These are phyloP conservation scores for Cossypha niveicapilla DNA, from an alignment of 2,797 vertebrate species.

Conservation along the genomic window DNA sequence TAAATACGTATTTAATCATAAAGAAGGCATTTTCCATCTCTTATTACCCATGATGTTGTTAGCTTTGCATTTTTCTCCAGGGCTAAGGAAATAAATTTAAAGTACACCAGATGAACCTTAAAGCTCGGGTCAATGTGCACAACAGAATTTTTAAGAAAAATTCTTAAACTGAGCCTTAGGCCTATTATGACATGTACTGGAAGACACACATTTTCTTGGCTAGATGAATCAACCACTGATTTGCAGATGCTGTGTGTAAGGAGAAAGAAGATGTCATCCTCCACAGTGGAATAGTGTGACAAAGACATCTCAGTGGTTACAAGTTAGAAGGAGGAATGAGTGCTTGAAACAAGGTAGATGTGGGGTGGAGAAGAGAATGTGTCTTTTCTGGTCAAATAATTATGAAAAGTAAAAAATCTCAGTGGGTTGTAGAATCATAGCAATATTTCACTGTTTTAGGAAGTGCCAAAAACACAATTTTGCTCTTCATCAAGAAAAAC, in stretches of 20 bases:
- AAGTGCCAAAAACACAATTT: no score
- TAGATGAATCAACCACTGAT: neutral
- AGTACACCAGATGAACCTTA: neutral
- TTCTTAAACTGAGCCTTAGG: neutral
- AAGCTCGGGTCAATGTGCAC: neutral
- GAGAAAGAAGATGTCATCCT: neutral
- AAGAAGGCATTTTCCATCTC: neutral
- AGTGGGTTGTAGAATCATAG: neutral
- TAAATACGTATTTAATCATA: neutral
- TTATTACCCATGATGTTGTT: neutral
- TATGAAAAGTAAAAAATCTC: neutral
- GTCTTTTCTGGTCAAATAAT: neutral
- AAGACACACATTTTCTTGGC: neutral
- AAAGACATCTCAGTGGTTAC: neutral
- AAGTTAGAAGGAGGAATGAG: neutral
- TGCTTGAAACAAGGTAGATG: neutral
- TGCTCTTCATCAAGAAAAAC: neutral
- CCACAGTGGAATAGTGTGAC: neutral
- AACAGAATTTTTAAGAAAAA: neutral
- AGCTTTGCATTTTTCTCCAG: neutral
- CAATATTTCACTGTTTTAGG: neutral
- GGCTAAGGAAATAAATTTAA: neutral
- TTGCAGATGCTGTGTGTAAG: neutral
- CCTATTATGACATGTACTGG: neutral
- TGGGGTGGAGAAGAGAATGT: neutral